Conservation (phyloP, 2,888 invertebrate genomes). For the Corythucha ciliata region DNA sequence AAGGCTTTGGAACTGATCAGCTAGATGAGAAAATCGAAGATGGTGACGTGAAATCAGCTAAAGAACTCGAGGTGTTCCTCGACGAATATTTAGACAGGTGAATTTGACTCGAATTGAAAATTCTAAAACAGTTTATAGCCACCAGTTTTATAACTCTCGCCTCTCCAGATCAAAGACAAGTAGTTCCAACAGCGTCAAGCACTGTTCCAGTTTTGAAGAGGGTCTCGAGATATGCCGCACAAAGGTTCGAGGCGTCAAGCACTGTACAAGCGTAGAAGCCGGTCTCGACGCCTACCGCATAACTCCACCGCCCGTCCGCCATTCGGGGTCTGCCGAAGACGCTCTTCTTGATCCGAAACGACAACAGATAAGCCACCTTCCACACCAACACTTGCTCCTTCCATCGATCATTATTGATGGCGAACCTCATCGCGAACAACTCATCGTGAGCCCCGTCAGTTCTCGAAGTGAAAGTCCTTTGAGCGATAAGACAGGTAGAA, state of each 20-base stretch:
- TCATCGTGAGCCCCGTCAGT: conserved; percentile 57
- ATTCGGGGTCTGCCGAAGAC: conserved; percentile 23
- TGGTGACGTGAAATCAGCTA: conserved; percentile 57
- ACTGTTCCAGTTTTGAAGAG: conserved; percentile 32
- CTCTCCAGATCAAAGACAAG: conserved; percentile 42
- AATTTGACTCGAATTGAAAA: no score
- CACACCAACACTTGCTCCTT: conserved; percentile 45
- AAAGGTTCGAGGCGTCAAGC: conserved; percentile 30
- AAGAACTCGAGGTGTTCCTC: conserved; percentile 49
- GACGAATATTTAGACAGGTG: no score
- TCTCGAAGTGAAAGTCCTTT: conserved; percentile 69
- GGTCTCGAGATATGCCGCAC: conserved; percentile 29
- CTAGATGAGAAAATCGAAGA: conserved; percentile 63
- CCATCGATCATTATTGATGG: conserved; percentile 53
- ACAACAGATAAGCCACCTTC: conserved; percentile 6
- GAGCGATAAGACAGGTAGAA: conserved; percentile 59
- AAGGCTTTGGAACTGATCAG: conserved; percentile 66
- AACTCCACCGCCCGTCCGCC: conserved; percentile 26
- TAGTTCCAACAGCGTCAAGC: conserved; percentile 26
- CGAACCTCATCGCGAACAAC: conserved; percentile 40
- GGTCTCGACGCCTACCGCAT: conserved; percentile 31
- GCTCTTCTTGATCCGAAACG: conserved; percentile 15
- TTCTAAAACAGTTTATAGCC: conserved; percentile 61
- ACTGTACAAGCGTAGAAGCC: conserved; percentile 32
- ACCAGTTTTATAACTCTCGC: conserved; percentile 55